A percentile compares a stretch with the other conserved stretches of the same genome.
Conservation (phyloP, 92 coral and sea anemone species). For the Zoanthus sociatus region DNA sequence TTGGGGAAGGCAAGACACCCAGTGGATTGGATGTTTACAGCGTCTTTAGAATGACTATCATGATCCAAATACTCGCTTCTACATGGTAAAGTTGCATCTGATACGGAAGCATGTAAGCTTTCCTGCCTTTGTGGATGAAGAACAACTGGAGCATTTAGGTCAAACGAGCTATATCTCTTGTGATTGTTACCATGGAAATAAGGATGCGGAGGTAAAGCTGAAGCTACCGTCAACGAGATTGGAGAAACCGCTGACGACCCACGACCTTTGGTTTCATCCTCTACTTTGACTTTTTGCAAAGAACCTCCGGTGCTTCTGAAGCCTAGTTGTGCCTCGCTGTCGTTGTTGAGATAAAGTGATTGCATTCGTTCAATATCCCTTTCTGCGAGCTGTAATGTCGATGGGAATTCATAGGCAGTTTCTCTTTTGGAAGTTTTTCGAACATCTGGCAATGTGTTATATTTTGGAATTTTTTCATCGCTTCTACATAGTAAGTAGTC, state of each 20-base stretch:
- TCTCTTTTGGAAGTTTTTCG: background rate
- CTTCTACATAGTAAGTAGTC: background rate
- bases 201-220: background rate
- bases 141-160: conserved; percentile 39
- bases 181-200: conserved; percentile 19
- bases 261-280: background rate
- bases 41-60: background rate
- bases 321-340: background rate
- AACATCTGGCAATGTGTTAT: conserved; percentile 23
- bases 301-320: background rate
- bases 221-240: background rate
- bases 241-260: conserved; percentile 2
- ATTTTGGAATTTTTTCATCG: background rate
- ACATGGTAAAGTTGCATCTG: background rate
- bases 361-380: conserved; percentile 21
- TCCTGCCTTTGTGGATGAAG: conserved; percentile 3
- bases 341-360: background rate
- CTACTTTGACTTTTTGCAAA: background rate
- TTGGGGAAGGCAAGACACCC: background rate
- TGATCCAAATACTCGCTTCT: background rate
- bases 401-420: conserved; percentile 5
- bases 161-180: background rate
- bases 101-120: background rate
- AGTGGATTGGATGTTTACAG: background rate
- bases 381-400: conserved; percentile 26